Percentiles rank a stretch among this genome's conserved stretches.
Evolutionary conservation across 2,113 vertebrate species (phyloP).

Genomic region (Apistogramma diplotaenia): DNA sequence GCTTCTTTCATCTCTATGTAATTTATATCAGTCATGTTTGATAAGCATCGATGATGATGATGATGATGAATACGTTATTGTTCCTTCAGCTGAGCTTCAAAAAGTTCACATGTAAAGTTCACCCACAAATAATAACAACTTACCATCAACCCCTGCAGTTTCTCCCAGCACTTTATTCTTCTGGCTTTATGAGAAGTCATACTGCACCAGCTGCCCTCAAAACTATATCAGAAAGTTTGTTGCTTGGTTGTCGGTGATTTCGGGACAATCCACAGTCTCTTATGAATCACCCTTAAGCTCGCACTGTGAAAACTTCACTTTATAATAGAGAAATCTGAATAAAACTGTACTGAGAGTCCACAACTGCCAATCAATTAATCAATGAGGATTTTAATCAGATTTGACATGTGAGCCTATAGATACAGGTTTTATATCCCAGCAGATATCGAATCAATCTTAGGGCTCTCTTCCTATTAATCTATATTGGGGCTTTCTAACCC

Average conservation of each 20-base stretch:
- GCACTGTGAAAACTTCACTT: neutral
- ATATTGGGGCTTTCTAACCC: neutral
- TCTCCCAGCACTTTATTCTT: too few relatives aligned
- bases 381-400: neutral
- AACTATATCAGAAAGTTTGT: too few relatives aligned
- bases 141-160: too few relatives aligned
- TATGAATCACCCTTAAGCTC: neutral
- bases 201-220: too few relatives aligned
- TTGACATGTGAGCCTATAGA: neutral
- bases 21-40: neutral
- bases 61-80: too few relatives aligned
- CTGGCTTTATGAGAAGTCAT: too few relatives aligned
- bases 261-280: too few relatives aligned
- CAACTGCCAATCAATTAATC: neutral
- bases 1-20: neutral
- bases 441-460: neutral
- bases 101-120: too few relatives aligned
- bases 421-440: neutral
- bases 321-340: neutral
- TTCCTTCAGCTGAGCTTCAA: neutral
- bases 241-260: too few relatives aligned
- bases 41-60: neutral
- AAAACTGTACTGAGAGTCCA: neutral
- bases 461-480: neutral
- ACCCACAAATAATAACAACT: too few relatives aligned